Base-by-base conservation (phyloP, 2,888 invertebrate genomes). In the Synanthedon formicaeformis region DNA sequence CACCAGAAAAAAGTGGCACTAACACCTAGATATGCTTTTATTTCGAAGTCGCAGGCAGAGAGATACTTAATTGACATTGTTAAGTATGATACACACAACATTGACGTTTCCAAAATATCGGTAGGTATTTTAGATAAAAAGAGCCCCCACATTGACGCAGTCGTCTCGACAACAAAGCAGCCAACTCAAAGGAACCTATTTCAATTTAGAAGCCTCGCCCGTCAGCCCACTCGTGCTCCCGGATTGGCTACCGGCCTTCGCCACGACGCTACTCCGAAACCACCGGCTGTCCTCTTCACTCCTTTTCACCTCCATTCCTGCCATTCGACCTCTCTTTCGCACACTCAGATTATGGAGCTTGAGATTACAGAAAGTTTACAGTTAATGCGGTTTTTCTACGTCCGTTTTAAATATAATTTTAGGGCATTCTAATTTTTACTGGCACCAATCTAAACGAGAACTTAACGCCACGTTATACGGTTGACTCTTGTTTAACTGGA, bases 361-460 rank as follows among this genome's bases (percentile, higher is more conserved):
- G 73, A 81, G 81, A 84, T 81, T 81, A 79, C 77, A 72, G 70
- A 66, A 69, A 69, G 66, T 69, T 68, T 69, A 81, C 79, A 75
- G 80, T 73, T 80, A 78, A 75, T 72, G 76, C 73, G 63, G 75
- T 81, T 85, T 81, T 84, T 78, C 80, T 80, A 81, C 78, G 66
- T 75, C 69, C 62, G 67, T 71, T 71, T 75, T 68, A 63, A 69
- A 68, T 66, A 63, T 65, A 66, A 64, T 75, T 78, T 76, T 72
- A 73, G 73, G 71, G 65, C 65, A 71, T 69, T 73, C 70, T 76
- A 76, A 68, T 64, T 59, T 41, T 41, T 1, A 4, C 3, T n/a
- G 1, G 40, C 12, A 4, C 0, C 51, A 55, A 40, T 53, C 52
- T 0, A 75, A 62, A 62, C 54, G 60, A 34, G 55, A 58, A 53